Percentiles rank a stretch among this genome's conserved stretches.
These are phyloP conservation scores for Cephonodes hylas DNA, from an alignment of 2,888 invertebrate species.

Conservation along the genomic window DNA sequence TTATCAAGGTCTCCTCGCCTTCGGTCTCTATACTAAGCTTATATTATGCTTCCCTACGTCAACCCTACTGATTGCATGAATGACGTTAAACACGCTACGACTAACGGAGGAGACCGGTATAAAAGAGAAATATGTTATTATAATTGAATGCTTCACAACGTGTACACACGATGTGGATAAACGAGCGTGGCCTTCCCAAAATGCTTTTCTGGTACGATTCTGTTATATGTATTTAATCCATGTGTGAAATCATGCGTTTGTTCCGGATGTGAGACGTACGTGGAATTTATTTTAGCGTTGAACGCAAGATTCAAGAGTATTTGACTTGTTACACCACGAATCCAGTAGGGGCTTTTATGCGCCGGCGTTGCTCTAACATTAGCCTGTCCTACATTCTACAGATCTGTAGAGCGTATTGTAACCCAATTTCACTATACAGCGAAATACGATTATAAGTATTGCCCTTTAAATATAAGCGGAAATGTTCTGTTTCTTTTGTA, in stretches of 20 bases:
- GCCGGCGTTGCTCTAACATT: slow-evolving; percentile 65
- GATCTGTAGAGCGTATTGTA: slow-evolving; percentile 58
- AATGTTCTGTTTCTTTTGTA: not conserved
- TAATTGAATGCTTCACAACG: not conserved
- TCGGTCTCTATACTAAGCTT: not conserved
- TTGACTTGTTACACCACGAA: slow-evolving; percentile 25
- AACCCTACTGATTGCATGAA: not conserved
- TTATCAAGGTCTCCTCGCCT: not conserved
- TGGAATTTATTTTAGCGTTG: slow-evolving; percentile 3
- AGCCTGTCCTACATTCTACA: slow-evolving; percentile 71
- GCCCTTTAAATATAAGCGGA: not conserved
- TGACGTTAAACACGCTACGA: not conserved
- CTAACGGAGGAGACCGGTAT: not conserved
- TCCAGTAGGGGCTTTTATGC: slow-evolving; percentile 55
- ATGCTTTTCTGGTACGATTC: not conserved
- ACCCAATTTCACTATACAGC: slow-evolving; percentile 64
- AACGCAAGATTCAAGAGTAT: not conserved
- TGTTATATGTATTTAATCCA: not conserved
- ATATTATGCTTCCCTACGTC: not conserved
- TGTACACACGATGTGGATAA: not conserved
- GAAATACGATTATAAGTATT: not conserved
- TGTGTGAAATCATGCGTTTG: not conserved
- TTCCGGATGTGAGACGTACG: not conserved
- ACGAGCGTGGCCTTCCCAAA: not conserved
- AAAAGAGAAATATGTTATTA: not conserved